A percentile compares a stretch with the other conserved stretches of the same genome.
Evolutionary conservation across 2,888 invertebrate species (phyloP).

Genomic region (Cataglyphis albicans): DNA sequence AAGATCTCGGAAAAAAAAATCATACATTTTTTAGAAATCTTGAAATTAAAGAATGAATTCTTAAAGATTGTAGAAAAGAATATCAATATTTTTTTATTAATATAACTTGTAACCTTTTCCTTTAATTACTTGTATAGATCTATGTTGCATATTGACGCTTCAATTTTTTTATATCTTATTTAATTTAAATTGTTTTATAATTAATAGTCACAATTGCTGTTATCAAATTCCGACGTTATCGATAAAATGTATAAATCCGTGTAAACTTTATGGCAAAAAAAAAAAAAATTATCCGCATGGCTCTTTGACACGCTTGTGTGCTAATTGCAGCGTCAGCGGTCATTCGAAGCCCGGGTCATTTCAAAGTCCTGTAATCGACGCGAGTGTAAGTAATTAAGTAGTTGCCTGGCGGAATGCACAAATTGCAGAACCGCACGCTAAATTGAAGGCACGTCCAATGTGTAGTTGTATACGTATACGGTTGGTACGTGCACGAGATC

Average conservation of each 20-base stretch:
- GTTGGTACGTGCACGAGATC: neutral
- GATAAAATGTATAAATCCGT: constrained; percentile 6
- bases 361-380: constrained; percentile 55
- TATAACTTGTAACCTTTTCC: neutral
- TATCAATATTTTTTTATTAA: neutral
- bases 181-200: neutral
- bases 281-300: constrained; percentile 2
- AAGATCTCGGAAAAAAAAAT: neutral
- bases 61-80: neutral
- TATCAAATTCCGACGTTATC: neutral
- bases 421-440: constrained; percentile 68
- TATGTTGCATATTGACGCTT: neutral
- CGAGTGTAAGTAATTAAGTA: constrained; percentile 76
- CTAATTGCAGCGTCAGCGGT: constrained; percentile 70
- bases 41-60: neutral
- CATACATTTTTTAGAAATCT: neutral
- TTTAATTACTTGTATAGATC: neutral
- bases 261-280: constrained; percentile 5
- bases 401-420: constrained; percentile 65
- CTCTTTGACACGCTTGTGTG: constrained; percentile 34
- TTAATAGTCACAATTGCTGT: constrained; percentile 2
- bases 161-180: neutral
- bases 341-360: constrained; percentile 69
- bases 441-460: constrained; percentile 69
- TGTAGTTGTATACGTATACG: constrained; percentile 19